Conservation (phyloP, 2,113 vertebrate species). For the Hucho hucho region DNA sequence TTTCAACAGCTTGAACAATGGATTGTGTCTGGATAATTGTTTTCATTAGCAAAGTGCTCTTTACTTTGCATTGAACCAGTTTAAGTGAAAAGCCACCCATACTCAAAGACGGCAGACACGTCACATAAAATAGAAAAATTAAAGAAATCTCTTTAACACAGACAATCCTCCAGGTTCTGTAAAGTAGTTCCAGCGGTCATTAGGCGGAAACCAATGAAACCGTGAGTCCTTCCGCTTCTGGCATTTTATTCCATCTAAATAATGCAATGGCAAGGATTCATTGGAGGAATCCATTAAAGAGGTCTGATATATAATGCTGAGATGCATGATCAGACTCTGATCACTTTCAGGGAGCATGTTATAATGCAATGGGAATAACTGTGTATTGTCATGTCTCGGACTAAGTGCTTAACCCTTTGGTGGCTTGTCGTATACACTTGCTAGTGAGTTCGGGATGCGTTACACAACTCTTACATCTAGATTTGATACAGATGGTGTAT, state of each 20-base stretch:
- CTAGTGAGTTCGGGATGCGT: neutral
- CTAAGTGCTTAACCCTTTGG: slow-evolving; percentile 68
- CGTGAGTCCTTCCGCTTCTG: slow-evolving; percentile 48
- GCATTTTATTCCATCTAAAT: slow-evolving; percentile 72
- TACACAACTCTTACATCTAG: slow-evolving; percentile 17
- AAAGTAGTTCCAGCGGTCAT: slow-evolving; percentile 41
- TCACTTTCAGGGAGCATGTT: slow-evolving; percentile 65
- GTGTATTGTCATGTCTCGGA: slow-evolving; percentile 62
- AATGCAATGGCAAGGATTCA: slow-evolving; percentile 68
- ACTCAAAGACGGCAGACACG: neutral
- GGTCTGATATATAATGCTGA: slow-evolving; percentile 63
- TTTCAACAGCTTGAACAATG: neutral
- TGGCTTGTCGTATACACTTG: neutral
- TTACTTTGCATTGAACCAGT: neutral
- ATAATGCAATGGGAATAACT: slow-evolving; percentile 62
- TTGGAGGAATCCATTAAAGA: slow-evolving; percentile 66
- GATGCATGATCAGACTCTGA: slow-evolving; percentile 66
- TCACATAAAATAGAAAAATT: slow-evolving; percentile 19
- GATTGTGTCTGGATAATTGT: neutral
- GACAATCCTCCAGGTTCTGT: slow-evolving; percentile 30
- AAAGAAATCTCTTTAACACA: slow-evolving; percentile 26
- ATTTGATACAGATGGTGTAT: slow-evolving; percentile 57
- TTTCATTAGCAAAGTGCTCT: slow-evolving; percentile 5
- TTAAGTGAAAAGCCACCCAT: neutral
- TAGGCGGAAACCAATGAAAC: neutral